Conservation (phyloP, 1,140 invertebrate species). For the Aphaenogaster ashmeadi region DNA sequence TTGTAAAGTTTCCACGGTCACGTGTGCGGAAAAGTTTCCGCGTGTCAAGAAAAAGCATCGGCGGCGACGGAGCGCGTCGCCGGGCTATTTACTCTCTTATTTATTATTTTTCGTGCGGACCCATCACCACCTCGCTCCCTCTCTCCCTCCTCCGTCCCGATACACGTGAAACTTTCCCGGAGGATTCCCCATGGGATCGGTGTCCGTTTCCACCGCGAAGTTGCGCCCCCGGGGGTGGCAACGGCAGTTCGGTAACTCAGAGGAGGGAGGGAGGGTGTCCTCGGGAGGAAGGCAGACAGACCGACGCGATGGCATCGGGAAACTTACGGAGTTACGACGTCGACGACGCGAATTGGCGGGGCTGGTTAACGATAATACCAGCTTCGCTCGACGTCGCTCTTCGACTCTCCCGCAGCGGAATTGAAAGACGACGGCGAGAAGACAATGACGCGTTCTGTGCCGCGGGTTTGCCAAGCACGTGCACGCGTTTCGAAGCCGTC, state of each 20-base stretch:
- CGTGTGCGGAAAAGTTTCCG: constrained; percentile 38
- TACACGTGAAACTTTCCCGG: constrained; percentile 70
- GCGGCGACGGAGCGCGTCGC: constrained; percentile 10
- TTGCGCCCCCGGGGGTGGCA: constrained; percentile 53
- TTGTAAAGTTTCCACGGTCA: constrained; percentile 47
- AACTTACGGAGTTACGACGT: constrained; percentile 51
- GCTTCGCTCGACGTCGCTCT: not conserved
- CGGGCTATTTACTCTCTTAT: constrained; percentile 60
- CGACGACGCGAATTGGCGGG: constrained; percentile 38
- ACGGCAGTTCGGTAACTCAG: constrained; percentile 68
- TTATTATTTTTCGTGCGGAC: constrained; percentile 65
- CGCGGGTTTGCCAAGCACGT: too few relatives aligned
- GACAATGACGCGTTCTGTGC: not conserved
- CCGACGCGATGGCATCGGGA: constrained; percentile 47
- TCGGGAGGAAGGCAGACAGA: constrained; percentile 18
- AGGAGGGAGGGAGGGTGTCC: not conserved
- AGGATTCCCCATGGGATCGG: constrained; percentile 69
- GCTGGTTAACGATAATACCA: constrained; percentile 61
- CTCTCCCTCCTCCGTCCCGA: constrained; percentile 58
- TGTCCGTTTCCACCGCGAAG: constrained; percentile 72
- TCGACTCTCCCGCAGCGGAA: not conserved
- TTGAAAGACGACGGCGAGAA: not conserved
- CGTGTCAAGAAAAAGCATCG: constrained; percentile 28
- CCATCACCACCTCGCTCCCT: not conserved
- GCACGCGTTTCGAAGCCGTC: not conserved